Evolutionary conservation across 2,113 vertebrate genomes (phyloP), one percentile per base, ranked within the genome.

Genomic region (Echinops telfairi): DNA sequence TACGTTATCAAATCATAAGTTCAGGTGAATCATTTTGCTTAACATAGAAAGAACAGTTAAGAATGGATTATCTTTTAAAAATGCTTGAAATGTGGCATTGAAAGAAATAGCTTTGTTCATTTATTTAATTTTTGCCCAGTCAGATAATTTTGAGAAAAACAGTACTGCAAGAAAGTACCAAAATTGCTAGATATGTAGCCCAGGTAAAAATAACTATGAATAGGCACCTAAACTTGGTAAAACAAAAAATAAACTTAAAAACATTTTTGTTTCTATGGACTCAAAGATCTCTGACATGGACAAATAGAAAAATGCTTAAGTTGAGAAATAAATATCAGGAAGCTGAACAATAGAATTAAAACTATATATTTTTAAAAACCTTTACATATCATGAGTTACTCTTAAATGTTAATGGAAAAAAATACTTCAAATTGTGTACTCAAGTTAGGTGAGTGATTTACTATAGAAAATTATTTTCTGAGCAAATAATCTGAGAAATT

Each of bases 101-200:
- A 88, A 94, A 93, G 91, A 83, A 57, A 78, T 90, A 53, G 77
- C 92, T 95, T 78, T 94, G 38, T 90, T 97, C 62, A 83, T 83
- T 97, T 81, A 58, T 95, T 96, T 97, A 93, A 96, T 97, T 96
- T 97, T 97, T 90, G 86, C 38, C 68, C 96, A 96, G 70, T 79
- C 36, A 71, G 93, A 90, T 94, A 97, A 92, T 96, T 97, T 98
- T 97, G 97, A 94, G 96, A 96, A 91, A 96, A 97, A 92, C 60
- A 68, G 83, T 68, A 79, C 43, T 97, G 83, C 93, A 92, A 93
- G 89, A 97, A 93, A 97, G 80, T 83, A 96, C 94, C 95, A 95
- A 96, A 95, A 81, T 83, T 97, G 85, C 86, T 97, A 96, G 95
- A 97, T 84, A 88, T 88, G 70, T 88, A 94, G 75, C 40, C 43